Evolutionary conservation across 2,113 vertebrate species (phyloP).

Genomic region (Opisthocomus hoazin): DNA sequence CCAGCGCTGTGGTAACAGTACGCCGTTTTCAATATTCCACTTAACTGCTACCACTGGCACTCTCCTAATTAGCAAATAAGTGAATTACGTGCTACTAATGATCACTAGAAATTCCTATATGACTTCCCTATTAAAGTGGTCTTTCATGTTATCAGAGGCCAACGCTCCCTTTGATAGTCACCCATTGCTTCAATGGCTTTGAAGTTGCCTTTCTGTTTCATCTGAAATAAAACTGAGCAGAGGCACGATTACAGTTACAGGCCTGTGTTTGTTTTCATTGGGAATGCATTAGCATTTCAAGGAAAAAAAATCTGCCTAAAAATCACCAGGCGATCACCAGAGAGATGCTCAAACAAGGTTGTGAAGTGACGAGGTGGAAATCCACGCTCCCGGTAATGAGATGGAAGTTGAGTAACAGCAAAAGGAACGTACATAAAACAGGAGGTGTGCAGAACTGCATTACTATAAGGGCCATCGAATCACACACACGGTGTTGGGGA

Average conservation of each 20-base stretch:
- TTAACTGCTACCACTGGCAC: neutral
- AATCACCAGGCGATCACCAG: neutral
- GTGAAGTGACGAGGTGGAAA: neutral
- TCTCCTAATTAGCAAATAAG: conserved; percentile 8
- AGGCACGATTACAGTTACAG: neutral
- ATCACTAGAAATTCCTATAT: neutral
- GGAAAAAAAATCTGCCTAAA: neutral
- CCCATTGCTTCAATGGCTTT: neutral
- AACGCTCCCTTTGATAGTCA: neutral
- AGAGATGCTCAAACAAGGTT: neutral
- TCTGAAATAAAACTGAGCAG: neutral
- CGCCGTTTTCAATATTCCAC: neutral
- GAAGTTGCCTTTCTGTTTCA: neutral
- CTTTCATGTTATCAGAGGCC: neutral
- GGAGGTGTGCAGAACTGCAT: conserved; percentile 10
- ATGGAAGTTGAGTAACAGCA: neutral
- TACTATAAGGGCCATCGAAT: neutral
- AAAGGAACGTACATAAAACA: neutral
- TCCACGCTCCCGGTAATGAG: rapidly evolving
- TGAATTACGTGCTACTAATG: neutral
- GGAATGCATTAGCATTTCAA: neutral
- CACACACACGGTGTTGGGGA: neutral
- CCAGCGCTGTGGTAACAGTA: neutral
- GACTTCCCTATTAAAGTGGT: neutral
- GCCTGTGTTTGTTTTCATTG: neutral